Evolutionary conservation across 2,888 invertebrate species (phyloP).

Genomic region (Patella depressa): DNA sequence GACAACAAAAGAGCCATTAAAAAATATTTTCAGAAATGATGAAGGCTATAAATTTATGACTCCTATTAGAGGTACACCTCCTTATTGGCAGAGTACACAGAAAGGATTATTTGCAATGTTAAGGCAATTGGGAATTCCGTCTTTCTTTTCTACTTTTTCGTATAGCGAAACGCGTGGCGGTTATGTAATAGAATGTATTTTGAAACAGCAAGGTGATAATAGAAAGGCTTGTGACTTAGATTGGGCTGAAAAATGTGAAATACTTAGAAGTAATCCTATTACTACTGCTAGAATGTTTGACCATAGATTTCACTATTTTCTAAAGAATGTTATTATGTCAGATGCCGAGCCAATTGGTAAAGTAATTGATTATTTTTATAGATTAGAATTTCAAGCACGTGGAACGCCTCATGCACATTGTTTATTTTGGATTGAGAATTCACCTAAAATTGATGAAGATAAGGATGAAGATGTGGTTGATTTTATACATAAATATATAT

Average conservation of each 20-base stretch:
- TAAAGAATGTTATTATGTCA: constrained; percentile 21
- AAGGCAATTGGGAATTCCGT: constrained; percentile 24
- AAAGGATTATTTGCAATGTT: constrained; percentile 27
- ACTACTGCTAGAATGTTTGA: constrained; percentile 27
- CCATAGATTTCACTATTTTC: constrained; percentile 20
- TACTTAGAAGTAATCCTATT: constrained; percentile 27
- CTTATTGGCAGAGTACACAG: constrained; percentile 23
- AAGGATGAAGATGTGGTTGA: constrained; percentile 23
- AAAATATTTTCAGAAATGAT: constrained; percentile 12
- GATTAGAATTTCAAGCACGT: constrained; percentile 42
- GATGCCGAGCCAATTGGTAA: constrained; percentile 30
- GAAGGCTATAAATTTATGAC: constrained; percentile 21
- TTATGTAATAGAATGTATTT: constrained; percentile 18
- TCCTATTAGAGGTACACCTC: constrained; percentile 22
- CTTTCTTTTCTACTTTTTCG: constrained; percentile 21
- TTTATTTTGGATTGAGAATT: constrained; percentile 35
- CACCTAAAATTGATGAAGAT: constrained; percentile 27
- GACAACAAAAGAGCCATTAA: constrained; percentile 17
- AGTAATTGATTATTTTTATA: constrained; percentile 40
- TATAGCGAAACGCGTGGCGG: constrained; percentile 20
- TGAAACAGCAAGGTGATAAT: constrained; percentile 18
- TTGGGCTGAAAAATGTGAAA: constrained; percentile 25
- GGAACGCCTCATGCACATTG: constrained; percentile 41
- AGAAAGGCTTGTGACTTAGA: constrained; percentile 16
- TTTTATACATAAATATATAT: constrained; percentile 37